These are phyloP conservation scores for Huso huso DNA, from an alignment of 2,797 vertebrate species.

Conservation along the genomic window DNA sequence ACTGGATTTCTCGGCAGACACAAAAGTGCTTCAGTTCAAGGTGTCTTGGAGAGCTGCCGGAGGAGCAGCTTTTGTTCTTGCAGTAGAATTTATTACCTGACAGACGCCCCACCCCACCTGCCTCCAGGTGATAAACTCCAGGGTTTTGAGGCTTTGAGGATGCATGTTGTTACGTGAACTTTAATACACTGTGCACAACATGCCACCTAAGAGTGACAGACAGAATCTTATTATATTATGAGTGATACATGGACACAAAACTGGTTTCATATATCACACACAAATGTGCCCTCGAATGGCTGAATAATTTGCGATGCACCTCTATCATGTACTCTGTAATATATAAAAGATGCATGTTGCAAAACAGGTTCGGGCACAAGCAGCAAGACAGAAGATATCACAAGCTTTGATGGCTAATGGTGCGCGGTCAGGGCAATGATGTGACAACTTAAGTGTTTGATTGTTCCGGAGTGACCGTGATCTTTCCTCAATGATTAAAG, in stretches of 20 bases:
- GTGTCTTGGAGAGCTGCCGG: not conserved
- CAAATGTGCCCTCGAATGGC: not conserved
- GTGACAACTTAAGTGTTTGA: too few species aligned
- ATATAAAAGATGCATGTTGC: too few species aligned
- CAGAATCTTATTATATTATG: conserved; percentile 20
- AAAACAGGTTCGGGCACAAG: too few species aligned
- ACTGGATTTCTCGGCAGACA: not conserved
- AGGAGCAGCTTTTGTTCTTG: not conserved
- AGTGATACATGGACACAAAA: conserved; percentile 10
- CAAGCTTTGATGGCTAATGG: too few species aligned
- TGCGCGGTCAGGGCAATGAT: too few species aligned
- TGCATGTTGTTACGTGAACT: conserved; percentile 27
- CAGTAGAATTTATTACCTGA: not conserved
- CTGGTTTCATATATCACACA: too few species aligned
- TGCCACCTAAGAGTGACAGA: conserved; percentile 1
- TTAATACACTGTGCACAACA: conserved; percentile 31
- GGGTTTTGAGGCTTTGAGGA: not conserved
- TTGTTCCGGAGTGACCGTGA: too few species aligned
- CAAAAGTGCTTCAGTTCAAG: not conserved
- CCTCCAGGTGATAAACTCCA: not conserved
- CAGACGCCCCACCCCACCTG: not conserved
- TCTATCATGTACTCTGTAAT: not conserved
- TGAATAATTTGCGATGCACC: not conserved
- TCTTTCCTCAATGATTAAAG: too few species aligned
- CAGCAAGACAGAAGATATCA: too few species aligned